A percentile compares a stretch with the other conserved stretches of the same genome.
phyloP scores from a whole-genome alignment of 2,888 invertebrate species.

The Macrophya alboannulata region DNA sequence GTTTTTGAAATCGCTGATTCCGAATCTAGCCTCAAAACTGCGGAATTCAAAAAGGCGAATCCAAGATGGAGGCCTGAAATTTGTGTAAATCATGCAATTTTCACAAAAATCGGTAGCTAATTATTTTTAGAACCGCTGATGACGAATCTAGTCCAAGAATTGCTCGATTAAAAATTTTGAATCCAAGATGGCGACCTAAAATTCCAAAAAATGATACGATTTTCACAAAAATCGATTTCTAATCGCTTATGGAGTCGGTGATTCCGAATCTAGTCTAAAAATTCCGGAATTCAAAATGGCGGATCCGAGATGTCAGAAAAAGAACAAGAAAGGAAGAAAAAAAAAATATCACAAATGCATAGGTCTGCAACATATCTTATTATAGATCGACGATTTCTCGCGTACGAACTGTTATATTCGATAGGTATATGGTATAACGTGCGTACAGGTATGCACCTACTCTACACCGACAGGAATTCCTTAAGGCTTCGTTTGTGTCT shows the following conservation, averaged over 20 bases:
- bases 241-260: neutral
- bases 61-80: neutral
- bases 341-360: neutral
- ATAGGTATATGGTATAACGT: neutral
- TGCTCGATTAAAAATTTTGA: neutral
- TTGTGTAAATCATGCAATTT: neutral
- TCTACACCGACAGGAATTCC: constrained; percentile 53
- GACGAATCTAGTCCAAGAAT: neutral
- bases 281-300: neutral
- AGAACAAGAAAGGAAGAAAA: too few relatives aligned
- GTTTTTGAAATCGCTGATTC: neutral
- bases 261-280: neutral
- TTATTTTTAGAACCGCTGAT: neutral
- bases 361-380: neutral
- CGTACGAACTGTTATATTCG: neutral
- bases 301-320: neutral
- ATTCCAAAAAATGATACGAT: neutral
- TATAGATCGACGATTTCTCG: constrained; percentile 34
- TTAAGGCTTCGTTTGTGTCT: constrained; percentile 53
- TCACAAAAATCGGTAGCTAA: neutral
- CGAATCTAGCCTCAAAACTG: neutral
- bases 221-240: neutral
- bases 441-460: neutral
- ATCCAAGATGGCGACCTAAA: neutral
- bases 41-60: neutral